Evolutionary conservation across 23 tunicate species (phyloP).

Genomic region (Ciona savignyi): DNA sequence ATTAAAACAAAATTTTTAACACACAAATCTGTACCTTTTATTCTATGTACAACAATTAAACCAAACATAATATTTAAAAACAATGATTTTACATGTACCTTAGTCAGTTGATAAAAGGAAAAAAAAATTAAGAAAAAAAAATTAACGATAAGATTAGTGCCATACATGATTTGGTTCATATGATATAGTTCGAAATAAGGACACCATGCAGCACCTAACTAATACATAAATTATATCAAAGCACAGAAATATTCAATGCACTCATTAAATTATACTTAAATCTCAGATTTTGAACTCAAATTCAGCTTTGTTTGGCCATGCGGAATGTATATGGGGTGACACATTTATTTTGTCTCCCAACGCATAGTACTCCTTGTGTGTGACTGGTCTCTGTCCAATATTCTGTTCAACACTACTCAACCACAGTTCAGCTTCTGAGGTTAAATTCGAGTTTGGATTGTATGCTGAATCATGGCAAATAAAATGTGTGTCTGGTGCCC

Average conservation of each 20-base stretch:
- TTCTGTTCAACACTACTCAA: slow-evolving; percentile 46
- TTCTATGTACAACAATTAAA: too few relatives aligned
- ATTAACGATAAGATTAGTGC: neutral
- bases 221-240: too few relatives aligned
- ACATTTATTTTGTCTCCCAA: neutral
- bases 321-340: neutral
- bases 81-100: too few relatives aligned
- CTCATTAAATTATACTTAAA: too few relatives aligned
- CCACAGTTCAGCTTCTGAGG: slow-evolving; percentile 93
- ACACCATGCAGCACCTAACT: neutral
- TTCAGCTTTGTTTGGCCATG: neutral
- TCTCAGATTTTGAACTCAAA: neutral
- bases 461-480: slow-evolving; percentile 24
- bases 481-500: slow-evolving; percentile 68
- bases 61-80: too few relatives aligned
- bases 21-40: too few relatives aligned
- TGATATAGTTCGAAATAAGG: neutral
- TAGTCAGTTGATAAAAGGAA: too few relatives aligned
- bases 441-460: slow-evolving; percentile 30
- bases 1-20: too few relatives aligned
- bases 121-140: too few relatives aligned
- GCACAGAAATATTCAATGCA: too few relatives aligned
- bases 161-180: neutral
- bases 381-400: neutral
- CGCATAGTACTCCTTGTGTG: neutral